Base-by-base conservation (phyloP, 2,888 invertebrate genomes). In the Microplitis manilae region DNA sequence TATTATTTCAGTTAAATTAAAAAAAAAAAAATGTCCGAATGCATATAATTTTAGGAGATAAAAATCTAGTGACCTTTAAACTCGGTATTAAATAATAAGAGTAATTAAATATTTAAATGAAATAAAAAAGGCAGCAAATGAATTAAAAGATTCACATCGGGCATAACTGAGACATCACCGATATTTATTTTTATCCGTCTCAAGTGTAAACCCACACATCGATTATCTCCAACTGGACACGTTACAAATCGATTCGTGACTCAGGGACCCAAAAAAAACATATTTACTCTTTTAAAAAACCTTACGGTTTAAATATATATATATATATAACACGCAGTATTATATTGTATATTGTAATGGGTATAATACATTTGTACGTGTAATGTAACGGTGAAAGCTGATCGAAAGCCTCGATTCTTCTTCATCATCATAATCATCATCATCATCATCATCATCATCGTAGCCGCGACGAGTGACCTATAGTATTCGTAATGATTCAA, bases 211-310 rank as follows among this genome's bases (percentile, higher is more conserved):
- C 40, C 15, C 41, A 50, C 72, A 30, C 73, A 30, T 38, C 77
- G 17, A 67, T 69, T 75, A 60, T 41, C 71, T 40, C 50, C 64
- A 50, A 64, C n/a, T 73, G 77, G 76, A 75, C 69, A 64, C 80
- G 80, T 76, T 74, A 77, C 79, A 77, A 80, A 80, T 80, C 77
- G 80, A 77, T 80, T 79, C 71, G 77, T 79, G 80, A 80, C 77
- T 68, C 61, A 39, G 61, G 73, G 80, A 76, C 79, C 79, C 30
- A 30, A 69, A 60, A 73, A 68, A 72, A 75, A 50, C 68, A 38
- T 73, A 38, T 73, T 61, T 61, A 30, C 60, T 39, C 7, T 38
- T 50, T 50, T 50, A 50, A 50, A 50, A 65, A 30, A 38, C 9
- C 38, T 20, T 20, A 30, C 38, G n/a, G 7, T 40, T 20, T 15